These are phyloP conservation scores for Bergia sp. DNA, from an alignment of 92 coral and sea anemone genomes.

Conservation along the genomic window DNA sequence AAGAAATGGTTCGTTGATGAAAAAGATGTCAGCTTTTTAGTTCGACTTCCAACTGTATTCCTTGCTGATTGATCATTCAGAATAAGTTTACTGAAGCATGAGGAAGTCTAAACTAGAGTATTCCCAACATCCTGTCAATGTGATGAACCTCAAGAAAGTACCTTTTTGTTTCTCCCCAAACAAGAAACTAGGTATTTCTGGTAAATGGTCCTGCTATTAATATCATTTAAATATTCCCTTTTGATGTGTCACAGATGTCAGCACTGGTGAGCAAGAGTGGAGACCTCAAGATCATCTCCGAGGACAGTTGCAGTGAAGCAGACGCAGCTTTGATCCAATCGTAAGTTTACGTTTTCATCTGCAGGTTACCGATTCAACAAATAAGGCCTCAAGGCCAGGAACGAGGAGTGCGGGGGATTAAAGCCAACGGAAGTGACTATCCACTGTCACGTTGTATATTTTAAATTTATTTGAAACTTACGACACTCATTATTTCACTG, in stretches of 20 bases:
- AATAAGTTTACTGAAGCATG: background rate
- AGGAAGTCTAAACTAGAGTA: background rate
- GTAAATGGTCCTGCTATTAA: no score
- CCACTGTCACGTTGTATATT: no score
- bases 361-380: no score
- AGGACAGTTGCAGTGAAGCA: slow-evolving; percentile 41
- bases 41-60: background rate
- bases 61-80: background rate
- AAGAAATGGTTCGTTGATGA: no score
- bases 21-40: no score
- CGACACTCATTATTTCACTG: no score
- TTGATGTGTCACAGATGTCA: slow-evolving; percentile 9
- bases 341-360: slow-evolving; percentile 6
- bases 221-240: background rate
- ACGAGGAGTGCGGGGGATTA: no score
- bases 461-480: no score
- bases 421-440: no score
- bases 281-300: slow-evolving; percentile 43
- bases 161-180: no score
- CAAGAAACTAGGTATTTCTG: no score
- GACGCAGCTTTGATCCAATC: slow-evolving; percentile 13
- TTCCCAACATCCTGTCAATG: background rate
- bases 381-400: background rate
- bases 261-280: slow-evolving; percentile 28
- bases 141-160: no score